phyloP scores from a whole-genome alignment of 2,113 vertebrate species.

The Sminthopsis crassicaudata region DNA sequence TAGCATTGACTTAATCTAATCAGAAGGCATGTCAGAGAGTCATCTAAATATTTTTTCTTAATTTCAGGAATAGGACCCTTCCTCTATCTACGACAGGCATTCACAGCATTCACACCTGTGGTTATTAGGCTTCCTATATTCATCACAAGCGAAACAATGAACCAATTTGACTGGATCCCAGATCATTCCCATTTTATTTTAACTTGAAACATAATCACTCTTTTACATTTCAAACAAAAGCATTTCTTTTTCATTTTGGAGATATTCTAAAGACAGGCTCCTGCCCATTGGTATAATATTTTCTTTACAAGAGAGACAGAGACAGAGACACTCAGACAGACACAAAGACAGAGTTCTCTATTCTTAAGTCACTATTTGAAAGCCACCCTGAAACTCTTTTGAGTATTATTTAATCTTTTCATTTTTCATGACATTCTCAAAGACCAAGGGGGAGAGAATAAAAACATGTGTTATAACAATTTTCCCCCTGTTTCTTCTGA shows the following conservation, averaged over 20 bases:
- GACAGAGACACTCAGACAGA: too few relatives aligned
- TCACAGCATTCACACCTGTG: constrained; percentile 3
- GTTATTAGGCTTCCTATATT: constrained; percentile 7
- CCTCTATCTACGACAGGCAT: not conserved
- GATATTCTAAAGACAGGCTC: not conserved
- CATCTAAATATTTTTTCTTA: not conserved
- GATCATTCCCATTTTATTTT: not conserved
- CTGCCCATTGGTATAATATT: not conserved
- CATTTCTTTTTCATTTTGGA: not conserved
- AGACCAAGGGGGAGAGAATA: constrained; percentile 54
- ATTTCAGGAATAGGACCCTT: not conserved
- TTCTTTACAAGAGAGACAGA: not conserved
- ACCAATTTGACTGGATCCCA: not conserved
- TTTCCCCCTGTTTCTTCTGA: constrained; percentile 70
- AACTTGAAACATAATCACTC: not conserved
- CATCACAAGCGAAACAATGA: constrained; percentile 8
- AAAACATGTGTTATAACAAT: constrained; percentile 74
- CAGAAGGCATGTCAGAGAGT: not conserved
- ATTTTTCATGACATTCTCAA: constrained; percentile 70
- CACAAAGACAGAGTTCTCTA: not conserved
- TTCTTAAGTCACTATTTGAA: constrained; percentile 60
- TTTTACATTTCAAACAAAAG: not conserved
- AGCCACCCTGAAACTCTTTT: constrained; percentile 30
- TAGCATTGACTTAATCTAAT: not conserved
- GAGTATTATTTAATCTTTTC: constrained; percentile 72